Evolutionary conservation across 2,888 invertebrate genomes (phyloP).

Genomic region (Drosophila incognita): DNA sequence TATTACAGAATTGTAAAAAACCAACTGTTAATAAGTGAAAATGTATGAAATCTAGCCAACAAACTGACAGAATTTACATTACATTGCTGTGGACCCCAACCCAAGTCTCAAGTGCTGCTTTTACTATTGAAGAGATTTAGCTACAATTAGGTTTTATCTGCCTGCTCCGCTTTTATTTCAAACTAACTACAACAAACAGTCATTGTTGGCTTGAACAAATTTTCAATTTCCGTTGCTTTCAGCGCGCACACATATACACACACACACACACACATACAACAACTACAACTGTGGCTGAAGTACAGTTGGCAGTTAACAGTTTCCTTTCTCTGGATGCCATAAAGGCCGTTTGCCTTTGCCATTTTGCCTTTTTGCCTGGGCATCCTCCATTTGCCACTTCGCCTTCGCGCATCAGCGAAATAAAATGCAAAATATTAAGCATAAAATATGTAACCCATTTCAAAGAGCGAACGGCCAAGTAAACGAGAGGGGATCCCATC

Average conservation of each 20-base stretch:
- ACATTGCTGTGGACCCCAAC: not conserved
- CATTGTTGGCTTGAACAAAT: constrained; percentile 38
- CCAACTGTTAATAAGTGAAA: not conserved
- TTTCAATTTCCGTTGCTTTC: constrained; percentile 55
- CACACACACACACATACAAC: not conserved
- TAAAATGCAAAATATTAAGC: constrained; percentile 82
- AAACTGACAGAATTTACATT: constrained; percentile 15
- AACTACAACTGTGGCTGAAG: constrained; percentile 40
- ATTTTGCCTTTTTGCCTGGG: constrained; percentile 19
- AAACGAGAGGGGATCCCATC: constrained; percentile 10
- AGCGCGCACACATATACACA: constrained; percentile 14
- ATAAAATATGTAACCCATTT: constrained; percentile 83
- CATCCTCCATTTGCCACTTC: constrained; percentile 23
- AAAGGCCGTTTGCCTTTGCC: constrained; percentile 44
- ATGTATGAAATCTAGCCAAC: not conserved
- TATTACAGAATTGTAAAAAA: not conserved
- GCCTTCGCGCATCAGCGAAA: constrained; percentile 57
- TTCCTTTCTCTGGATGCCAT: constrained; percentile 47
- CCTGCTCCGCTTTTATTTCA: constrained; percentile 43
- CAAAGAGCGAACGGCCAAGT: constrained; percentile 48
- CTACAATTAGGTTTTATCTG: constrained; percentile 39
- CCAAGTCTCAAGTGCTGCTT: not conserved
- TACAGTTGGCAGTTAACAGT: constrained; percentile 62
- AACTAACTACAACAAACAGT: constrained; percentile 56
- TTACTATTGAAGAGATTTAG: constrained; percentile 6